phyloP scores from a whole-genome alignment of 2,113 vertebrate genomes.

The Damaliscus lunatus region DNA sequence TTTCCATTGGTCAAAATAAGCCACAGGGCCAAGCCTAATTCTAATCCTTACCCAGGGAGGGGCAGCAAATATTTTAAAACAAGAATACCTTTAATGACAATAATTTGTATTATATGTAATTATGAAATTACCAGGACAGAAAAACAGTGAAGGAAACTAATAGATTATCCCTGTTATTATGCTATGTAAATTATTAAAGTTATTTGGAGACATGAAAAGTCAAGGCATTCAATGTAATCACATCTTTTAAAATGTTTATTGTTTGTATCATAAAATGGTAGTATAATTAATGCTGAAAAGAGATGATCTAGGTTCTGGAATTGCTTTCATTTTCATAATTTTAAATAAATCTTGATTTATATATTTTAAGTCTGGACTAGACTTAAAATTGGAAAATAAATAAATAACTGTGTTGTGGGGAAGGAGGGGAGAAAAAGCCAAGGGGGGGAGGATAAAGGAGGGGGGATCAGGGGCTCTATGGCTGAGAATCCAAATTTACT shows the following conservation, averaged over 20 bases:
- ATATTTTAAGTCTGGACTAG: not conserved
- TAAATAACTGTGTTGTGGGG: not conserved
- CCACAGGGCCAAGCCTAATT: not conserved
- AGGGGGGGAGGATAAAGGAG: accelerated
- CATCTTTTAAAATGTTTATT: not conserved
- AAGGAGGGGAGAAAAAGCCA: not conserved
- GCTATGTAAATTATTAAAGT: not conserved
- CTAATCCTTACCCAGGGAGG: not conserved
- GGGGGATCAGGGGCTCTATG: not conserved
- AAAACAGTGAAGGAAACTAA: not conserved
- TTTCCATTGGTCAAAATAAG: not conserved
- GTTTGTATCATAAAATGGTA: not conserved
- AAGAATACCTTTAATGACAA: not conserved
- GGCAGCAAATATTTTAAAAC: not conserved
- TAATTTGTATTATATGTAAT: not conserved
- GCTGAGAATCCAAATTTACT: not conserved
- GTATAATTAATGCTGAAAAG: not conserved
- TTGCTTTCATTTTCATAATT: not conserved
- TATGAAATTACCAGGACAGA: not conserved
- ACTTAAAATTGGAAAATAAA: conserved; percentile 9
- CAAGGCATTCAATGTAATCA: not conserved
- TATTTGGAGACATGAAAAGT: not conserved
- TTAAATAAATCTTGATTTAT: conserved; percentile 5
- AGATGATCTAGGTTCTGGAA: not conserved
- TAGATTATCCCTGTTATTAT: not conserved